These are phyloP conservation scores for Allochrocebus solatus DNA, from an alignment of 2,797 vertebrate species.

Conservation along the genomic window DNA sequence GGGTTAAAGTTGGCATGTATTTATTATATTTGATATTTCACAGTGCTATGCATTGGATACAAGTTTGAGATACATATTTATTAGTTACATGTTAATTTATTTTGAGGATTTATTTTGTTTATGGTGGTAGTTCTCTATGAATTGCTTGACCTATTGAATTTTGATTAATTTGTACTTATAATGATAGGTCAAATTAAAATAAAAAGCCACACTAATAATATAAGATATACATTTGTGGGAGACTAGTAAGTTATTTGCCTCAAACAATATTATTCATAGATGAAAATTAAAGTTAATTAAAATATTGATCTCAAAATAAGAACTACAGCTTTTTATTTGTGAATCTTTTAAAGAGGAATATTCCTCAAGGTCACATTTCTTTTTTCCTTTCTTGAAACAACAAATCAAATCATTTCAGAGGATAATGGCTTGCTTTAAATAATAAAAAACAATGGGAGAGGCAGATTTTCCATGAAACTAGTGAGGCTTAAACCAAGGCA, in stretches of 20 bases:
- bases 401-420: background rate
- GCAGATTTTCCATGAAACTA: background rate
- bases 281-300: constrained; percentile 76
- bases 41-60: background rate
- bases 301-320: constrained; percentile 67
- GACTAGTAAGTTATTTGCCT: constrained; percentile 17
- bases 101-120: constrained; percentile 61
- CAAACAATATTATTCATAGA: constrained; percentile 61
- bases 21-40: background rate
- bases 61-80: background rate
- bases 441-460: background rate
- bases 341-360: background rate
- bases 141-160: constrained; percentile 57
- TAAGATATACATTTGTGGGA: background rate
- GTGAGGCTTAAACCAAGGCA: background rate
- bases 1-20: constrained; percentile 5
- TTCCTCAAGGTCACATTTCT: background rate
- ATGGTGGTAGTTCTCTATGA: constrained; percentile 42
- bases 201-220: constrained; percentile 44
- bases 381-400: background rate
- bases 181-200: constrained; percentile 47
- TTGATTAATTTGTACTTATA: constrained; percentile 55
- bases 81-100: background rate
- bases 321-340: constrained; percentile 57
- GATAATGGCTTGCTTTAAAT: background rate